These are phyloP conservation scores for Xenus cinereus DNA, from an alignment of 2,113 vertebrate genomes.

Conservation along the genomic window DNA sequence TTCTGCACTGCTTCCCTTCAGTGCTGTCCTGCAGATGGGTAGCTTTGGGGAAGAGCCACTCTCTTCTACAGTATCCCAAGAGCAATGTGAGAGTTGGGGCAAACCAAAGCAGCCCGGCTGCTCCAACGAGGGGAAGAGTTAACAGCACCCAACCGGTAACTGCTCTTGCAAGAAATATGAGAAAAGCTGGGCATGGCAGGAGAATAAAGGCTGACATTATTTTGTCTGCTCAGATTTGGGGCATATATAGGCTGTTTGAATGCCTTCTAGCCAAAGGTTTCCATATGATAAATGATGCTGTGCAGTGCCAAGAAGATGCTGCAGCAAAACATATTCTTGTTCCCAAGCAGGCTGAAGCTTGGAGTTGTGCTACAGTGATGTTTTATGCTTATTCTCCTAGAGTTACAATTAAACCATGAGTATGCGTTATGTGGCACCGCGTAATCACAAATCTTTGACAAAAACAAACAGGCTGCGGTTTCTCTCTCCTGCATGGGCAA, in stretches of 20 bases:
- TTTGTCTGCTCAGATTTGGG: constrained; percentile 21
- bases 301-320: background rate
- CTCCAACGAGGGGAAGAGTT: background rate
- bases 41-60: background rate
- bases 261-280: constrained; percentile 1
- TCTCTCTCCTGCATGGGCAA: background rate
- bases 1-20: background rate
- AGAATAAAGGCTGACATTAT: background rate
- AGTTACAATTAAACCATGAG: background rate
- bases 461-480: background rate
- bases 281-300: background rate
- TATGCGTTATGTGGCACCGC: background rate
- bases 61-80: background rate
- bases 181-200: background rate
- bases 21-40: background rate
- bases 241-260: background rate
- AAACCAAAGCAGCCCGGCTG: background rate
- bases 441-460: background rate
- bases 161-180: background rate
- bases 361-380: background rate
- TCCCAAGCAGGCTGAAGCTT: background rate
- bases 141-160: background rate
- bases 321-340: background rate
- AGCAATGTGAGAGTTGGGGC: background rate
- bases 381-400: background rate